phyloP scores from a whole-genome alignment of 1,140 invertebrate species.

The Arion vulgaris region DNA sequence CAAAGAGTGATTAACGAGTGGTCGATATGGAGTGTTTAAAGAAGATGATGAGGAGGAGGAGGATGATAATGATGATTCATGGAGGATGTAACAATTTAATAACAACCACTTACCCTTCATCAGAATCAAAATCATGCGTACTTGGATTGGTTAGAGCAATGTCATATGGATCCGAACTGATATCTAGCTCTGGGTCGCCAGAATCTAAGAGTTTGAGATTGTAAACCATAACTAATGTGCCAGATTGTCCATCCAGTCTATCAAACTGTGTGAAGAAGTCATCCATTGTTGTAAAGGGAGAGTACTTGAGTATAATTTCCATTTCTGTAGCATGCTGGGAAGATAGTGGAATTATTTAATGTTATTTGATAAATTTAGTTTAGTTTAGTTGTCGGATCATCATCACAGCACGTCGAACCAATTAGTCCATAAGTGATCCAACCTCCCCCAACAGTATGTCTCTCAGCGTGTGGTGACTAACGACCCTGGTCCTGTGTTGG shows the following conservation, averaged over 20 bases:
- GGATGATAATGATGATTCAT: no score
- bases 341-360: constrained; percentile 29
- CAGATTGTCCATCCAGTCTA: constrained; percentile 68
- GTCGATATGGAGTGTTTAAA: no score
- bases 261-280: constrained; percentile 73
- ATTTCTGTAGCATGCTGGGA: constrained; percentile 71
- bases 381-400: no score
- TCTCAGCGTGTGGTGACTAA: no score
- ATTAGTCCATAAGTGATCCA: no score
- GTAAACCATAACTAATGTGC: constrained; percentile 73
- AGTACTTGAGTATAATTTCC: constrained; percentile 72
- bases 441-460: no score
- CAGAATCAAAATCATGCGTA: constrained; percentile 64
- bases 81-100: no score
- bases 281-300: constrained; percentile 71
- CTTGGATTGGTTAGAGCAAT: constrained; percentile 67
- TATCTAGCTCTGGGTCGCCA: constrained; percentile 72
- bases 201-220: constrained; percentile 72
- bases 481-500: no score
- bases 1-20: no score
- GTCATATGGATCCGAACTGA: constrained; percentile 66
- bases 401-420: no score
- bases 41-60: no score
- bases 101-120: constrained; percentile 64
- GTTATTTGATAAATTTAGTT: no score